These are phyloP conservation scores for Orchesella flavescens DNA, from an alignment of 2,888 invertebrate species.

Conservation along the genomic window DNA sequence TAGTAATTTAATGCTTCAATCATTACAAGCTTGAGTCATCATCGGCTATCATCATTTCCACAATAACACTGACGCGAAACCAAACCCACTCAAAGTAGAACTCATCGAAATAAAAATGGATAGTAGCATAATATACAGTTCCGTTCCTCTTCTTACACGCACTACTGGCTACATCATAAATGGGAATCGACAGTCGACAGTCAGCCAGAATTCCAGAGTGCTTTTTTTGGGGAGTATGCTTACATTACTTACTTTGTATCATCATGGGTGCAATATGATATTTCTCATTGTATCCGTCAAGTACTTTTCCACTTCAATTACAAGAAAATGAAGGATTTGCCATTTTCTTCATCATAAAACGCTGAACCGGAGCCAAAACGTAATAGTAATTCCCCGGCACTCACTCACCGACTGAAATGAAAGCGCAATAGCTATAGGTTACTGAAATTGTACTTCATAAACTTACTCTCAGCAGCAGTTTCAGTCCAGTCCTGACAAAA, in stretches of 20 bases:
- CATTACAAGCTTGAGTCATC: conserved; percentile 14
- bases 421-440: not conserved
- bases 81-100: too few species aligned
- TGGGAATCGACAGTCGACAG: too few species aligned
- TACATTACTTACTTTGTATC: not conserved
- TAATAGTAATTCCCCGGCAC: conserved; percentile 1
- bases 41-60: not conserved
- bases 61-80: not conserved
- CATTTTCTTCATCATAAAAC: conserved; percentile 16
- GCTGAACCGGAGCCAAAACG: not conserved
- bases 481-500: too few species aligned
- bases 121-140: not conserved
- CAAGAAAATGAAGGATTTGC: conserved; percentile 18
- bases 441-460: not conserved
- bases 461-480: not conserved
- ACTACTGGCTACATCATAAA: not conserved
- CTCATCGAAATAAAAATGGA: not conserved
- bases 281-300: not conserved
- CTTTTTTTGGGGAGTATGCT: not conserved
- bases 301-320: conserved; percentile 28
- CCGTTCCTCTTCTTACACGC: not conserved
- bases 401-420: not conserved
- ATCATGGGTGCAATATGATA: conserved; percentile 11
- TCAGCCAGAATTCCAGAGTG: not conserved
- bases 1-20: conserved; percentile 7